A percentile compares a stretch with the other conserved stretches of the same genome.
These are phyloP conservation scores for Ormyrus thymus DNA, from an alignment of 2,888 invertebrate genomes.

Conservation along the genomic window DNA sequence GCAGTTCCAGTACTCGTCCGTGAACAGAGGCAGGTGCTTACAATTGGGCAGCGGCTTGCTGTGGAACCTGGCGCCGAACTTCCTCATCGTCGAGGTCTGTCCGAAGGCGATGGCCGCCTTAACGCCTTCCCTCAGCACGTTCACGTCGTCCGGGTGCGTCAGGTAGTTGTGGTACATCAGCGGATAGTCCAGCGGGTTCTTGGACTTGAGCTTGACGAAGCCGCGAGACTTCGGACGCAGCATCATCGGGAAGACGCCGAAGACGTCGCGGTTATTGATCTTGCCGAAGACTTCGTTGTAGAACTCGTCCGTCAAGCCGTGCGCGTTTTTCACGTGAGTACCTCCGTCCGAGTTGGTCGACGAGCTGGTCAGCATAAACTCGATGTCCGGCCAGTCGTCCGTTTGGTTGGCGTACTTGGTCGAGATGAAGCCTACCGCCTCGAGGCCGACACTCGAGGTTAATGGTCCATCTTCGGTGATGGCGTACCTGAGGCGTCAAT, in stretches of 20 bases:
- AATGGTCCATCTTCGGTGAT: slow-evolving; percentile 90
- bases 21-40: slow-evolving; percentile 84
- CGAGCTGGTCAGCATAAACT: slow-evolving; percentile 91
- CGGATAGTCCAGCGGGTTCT: slow-evolving; percentile 86
- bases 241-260: slow-evolving; percentile 92
- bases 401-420: slow-evolving; percentile 91
- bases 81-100: slow-evolving; percentile 85
- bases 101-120: slow-evolving; percentile 89
- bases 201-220: slow-evolving; percentile 82
- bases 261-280: slow-evolving; percentile 85
- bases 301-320: slow-evolving; percentile 88
- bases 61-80: slow-evolving; percentile 87
- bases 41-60: slow-evolving; percentile 87
- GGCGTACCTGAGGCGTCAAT: slow-evolving; percentile 78
- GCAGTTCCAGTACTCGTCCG: slow-evolving; percentile 93
- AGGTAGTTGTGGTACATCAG: slow-evolving; percentile 94
- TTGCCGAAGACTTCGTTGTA: slow-evolving; percentile 85
- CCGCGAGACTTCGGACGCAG: slow-evolving; percentile 92
- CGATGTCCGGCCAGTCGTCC: slow-evolving; percentile 94
- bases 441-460: slow-evolving; percentile 90
- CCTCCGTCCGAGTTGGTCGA: slow-evolving; percentile 91
- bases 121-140: slow-evolving; percentile 88
- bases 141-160: slow-evolving; percentile 89
- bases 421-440: slow-evolving; percentile 90
- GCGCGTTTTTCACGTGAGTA: slow-evolving; percentile 85